phyloP scores from a whole-genome alignment of 2,113 vertebrate species.

The Eublepharis macularius region DNA sequence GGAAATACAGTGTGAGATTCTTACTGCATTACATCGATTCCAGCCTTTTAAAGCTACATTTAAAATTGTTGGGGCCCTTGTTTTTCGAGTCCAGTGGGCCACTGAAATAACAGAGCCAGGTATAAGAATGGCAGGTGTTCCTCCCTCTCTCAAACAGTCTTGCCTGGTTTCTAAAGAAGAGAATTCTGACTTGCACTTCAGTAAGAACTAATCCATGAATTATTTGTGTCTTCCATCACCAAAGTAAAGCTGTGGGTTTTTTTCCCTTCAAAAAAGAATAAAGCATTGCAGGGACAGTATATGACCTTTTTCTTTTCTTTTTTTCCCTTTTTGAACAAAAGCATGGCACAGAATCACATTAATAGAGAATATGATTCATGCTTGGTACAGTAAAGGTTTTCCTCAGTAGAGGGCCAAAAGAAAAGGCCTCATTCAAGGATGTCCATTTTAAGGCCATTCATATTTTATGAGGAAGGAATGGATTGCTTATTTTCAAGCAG shows the following conservation, averaged over 20 bases:
- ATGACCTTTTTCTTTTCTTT: conserved; percentile 42
- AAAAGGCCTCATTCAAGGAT: conserved; percentile 62
- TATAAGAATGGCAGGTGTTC: background rate
- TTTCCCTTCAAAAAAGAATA: background rate
- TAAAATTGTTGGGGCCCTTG: too few relatives aligned
- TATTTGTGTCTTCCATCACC: conserved; percentile 21
- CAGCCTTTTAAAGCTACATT: background rate
- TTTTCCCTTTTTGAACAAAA: conserved; percentile 51
- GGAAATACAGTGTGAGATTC: background rate
- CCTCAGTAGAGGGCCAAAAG: conserved; percentile 53
- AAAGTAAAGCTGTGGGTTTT: conserved; percentile 9
- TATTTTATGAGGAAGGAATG: conserved; percentile 65
- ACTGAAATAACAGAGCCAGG: background rate
- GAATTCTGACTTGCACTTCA: background rate
- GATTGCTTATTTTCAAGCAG: conserved; percentile 64
- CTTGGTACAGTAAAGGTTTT: conserved; percentile 54
- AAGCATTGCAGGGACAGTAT: conserved; percentile 15
- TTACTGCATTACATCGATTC: background rate
- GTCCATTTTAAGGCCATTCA: conserved; percentile 63
- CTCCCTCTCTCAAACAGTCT: background rate
- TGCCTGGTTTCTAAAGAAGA: background rate
- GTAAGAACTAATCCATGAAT: conserved; percentile 16
- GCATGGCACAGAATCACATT: conserved; percentile 50
- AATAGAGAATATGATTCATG: conserved; percentile 56
- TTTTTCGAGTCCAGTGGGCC: background rate